Evolutionary conservation across 2,888 invertebrate genomes (phyloP).

Genomic region (Anthrax anthrax): DNA sequence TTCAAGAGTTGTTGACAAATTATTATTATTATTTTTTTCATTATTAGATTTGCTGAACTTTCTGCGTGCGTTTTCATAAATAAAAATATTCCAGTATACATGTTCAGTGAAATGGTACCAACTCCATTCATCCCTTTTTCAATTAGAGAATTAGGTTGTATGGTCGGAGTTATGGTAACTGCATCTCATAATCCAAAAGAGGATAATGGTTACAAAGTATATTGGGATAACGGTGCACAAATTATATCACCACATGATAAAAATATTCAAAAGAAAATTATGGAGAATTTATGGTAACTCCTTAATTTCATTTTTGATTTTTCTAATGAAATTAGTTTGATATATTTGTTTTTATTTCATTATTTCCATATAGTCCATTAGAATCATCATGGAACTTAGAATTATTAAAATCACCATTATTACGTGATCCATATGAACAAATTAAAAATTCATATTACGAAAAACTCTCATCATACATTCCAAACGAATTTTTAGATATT

Average conservation of each 20-base stretch:
- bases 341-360: neutral
- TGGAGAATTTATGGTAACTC: conserved; percentile 49
- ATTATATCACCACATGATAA: conserved; percentile 87
- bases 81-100: conserved; percentile 59
- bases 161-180: conserved; percentile 85
- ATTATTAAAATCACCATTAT: conserved; percentile 40
- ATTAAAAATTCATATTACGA: conserved; percentile 53
- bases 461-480: conserved; percentile 40
- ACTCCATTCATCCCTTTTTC: conserved; percentile 91
- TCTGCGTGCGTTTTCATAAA: conserved; percentile 71
- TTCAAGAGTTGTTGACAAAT: too few relatives aligned
- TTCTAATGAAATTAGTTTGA: neutral
- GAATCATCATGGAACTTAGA: conserved; percentile 63
- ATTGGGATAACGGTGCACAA: conserved; percentile 91
- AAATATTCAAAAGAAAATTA: conserved; percentile 64
- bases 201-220: conserved; percentile 96
- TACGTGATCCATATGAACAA: conserved; percentile 54
- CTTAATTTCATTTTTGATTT: neutral
- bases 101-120: conserved; percentile 68
- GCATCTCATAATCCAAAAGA: conserved; percentile 93
- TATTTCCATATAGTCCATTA: conserved; percentile 47
- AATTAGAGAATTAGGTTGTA: conserved; percentile 55
- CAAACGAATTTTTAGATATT: conserved; percentile 37
- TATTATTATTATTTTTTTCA: neutral
- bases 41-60: conserved; percentile 69